Conservation (phyloP, 2,888 invertebrate species). For the Cloeon dipterum region DNA sequence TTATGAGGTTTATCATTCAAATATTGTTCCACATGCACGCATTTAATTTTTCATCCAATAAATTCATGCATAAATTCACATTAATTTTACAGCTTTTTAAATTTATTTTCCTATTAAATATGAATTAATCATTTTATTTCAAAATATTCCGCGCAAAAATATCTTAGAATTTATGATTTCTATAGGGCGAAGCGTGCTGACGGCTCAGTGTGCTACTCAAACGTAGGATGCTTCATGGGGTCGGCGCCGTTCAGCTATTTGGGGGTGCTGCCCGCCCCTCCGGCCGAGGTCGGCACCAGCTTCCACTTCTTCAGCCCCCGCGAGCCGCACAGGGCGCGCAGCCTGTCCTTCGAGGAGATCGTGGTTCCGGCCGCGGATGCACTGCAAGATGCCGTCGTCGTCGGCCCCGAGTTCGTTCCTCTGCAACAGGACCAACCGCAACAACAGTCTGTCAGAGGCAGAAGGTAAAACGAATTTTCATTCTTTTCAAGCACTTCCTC, state of each 20-base stretch:
- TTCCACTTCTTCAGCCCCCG: constrained; percentile 49
- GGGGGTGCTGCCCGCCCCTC: constrained; percentile 67
- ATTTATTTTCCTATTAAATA: neutral
- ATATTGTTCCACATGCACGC: too few species aligned
- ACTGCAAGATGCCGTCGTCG: neutral
- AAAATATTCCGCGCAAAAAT: too few species aligned
- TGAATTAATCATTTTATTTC: neutral
- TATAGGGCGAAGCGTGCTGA: constrained; percentile 43
- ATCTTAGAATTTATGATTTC: too few species aligned
- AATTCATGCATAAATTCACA: neutral
- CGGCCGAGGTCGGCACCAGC: constrained; percentile 68
- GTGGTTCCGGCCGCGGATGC: constrained; percentile 2
- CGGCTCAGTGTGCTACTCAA: constrained; percentile 61
- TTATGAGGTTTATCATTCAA: too few species aligned
- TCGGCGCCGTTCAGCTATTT: constrained; percentile 75
- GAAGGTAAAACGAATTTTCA: neutral
- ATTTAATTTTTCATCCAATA: too few species aligned
- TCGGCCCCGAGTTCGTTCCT: neutral
- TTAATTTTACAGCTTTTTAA: neutral
- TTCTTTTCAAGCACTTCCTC: too few species aligned
- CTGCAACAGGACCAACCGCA: neutral
- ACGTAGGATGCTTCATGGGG: constrained; percentile 80
- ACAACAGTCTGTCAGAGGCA: neutral
- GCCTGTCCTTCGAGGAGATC: constrained; percentile 3
- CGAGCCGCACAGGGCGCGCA: constrained; percentile 1